Percentiles rank a stretch among this genome's conserved stretches.
Conservation (phyloP, 2,113 vertebrate species). For the Sceloporus tristichus region DNA sequence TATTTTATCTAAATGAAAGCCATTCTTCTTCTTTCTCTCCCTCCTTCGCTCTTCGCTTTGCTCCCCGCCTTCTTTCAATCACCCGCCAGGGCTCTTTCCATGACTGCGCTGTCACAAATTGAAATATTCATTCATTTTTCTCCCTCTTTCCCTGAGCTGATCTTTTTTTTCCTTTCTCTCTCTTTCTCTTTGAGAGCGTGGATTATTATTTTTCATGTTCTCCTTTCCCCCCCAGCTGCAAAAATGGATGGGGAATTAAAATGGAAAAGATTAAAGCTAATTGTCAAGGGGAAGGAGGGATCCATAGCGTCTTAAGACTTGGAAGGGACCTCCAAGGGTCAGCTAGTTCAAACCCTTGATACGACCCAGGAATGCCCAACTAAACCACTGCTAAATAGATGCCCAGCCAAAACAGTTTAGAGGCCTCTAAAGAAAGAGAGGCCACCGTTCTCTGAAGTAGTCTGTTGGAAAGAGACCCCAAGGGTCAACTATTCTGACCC, state of each 20-base stretch:
- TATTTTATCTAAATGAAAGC: conserved; percentile 83
- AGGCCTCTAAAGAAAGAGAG: too few species aligned
- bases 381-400: too few species aligned
- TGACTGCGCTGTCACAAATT: conserved; percentile 76
- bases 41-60: too few species aligned
- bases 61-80: conserved; percentile 71
- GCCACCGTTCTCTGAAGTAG: too few species aligned
- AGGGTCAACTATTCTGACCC: too few species aligned
- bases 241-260: conserved; percentile 57
- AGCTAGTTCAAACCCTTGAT: too few species aligned
- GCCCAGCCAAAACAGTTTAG: too few species aligned
- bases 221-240: conserved; percentile 7
- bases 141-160: conserved; percentile 61
- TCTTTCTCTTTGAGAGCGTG: conserved; percentile 2
- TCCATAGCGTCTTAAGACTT: too few species aligned
- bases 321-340: too few species aligned
- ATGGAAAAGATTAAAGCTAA: conserved; percentile 61
- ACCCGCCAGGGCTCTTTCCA: conserved; percentile 64
- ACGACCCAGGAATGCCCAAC: too few species aligned
- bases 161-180: conserved; percentile 20
- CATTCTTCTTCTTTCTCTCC: conserved; percentile 71
- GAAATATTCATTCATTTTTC: conserved; percentile 84
- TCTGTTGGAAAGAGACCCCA: too few species aligned
- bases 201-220: neutral
- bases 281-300: neutral